phyloP scores from a whole-genome alignment of 1,140 invertebrate genomes.

The Meloidogyne hapla region DNA sequence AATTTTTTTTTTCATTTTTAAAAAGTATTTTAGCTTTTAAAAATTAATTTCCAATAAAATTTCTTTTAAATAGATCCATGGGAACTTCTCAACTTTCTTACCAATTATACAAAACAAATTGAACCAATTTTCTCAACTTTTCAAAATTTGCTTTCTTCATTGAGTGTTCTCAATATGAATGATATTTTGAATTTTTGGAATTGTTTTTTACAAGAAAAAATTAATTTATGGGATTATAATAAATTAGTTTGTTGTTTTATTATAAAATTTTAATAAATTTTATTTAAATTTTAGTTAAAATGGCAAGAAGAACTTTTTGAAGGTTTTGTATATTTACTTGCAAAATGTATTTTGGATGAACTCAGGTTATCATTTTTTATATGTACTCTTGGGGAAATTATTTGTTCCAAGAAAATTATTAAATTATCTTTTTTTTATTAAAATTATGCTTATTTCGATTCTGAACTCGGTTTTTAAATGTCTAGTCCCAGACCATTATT shows the following conservation, averaged over 20 bases:
- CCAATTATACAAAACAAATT: not conserved
- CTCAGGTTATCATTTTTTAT: no score
- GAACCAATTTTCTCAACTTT: not conserved
- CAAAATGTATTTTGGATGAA: not conserved
- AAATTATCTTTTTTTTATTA: no score
- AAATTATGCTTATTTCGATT: no score
- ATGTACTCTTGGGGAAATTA: no score
- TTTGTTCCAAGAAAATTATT: no score
- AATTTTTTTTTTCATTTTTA: no score
- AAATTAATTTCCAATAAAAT: not conserved
- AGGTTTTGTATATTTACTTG: not conserved
- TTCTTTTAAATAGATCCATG: not conserved
- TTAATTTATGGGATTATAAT: constrained; percentile 4
- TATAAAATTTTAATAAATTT: not conserved
- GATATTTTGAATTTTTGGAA: not conserved
- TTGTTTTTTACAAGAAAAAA: not conserved
- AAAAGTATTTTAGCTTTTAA: no score
- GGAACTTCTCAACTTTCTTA: not conserved
- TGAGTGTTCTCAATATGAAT: not conserved
- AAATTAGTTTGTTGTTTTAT: not conserved
- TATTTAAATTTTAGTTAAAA: not conserved
- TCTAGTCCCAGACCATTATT: no score
- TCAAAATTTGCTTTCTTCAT: not conserved
- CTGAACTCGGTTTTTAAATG: no score
- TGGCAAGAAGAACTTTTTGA: not conserved